Conservation (phyloP, 2,888 invertebrate species). For the Scotopteryx bipunctaria region DNA sequence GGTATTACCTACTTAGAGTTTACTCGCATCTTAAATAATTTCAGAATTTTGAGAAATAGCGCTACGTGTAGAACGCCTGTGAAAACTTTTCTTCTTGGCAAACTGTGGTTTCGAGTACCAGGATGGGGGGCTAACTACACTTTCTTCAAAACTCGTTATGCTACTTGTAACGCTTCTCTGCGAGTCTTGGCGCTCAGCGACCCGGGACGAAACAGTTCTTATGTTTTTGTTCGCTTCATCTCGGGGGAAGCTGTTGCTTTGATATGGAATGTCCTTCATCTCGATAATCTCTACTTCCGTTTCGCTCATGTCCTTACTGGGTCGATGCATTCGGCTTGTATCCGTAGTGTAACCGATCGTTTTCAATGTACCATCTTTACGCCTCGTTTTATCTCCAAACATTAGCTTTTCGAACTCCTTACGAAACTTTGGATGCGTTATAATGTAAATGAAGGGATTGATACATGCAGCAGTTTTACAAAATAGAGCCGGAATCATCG, state of each 20-base stretch:
- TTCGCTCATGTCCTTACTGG: conserved; percentile 72
- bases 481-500: conserved; percentile 91
- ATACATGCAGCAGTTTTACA: conserved; percentile 92
- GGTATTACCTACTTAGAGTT: too few species aligned
- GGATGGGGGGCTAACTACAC: conserved; percentile 71
- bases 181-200: conserved; percentile 62
- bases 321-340: conserved; percentile 56
- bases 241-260: conserved; percentile 42
- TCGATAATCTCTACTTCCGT: conserved; percentile 81
- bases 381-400: conserved; percentile 64
- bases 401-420: conserved; percentile 82
- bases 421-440: conserved; percentile 90
- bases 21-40: conserved; percentile 33
- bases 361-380: conserved; percentile 66
- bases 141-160: conserved; percentile 69
- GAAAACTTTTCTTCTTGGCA: conserved; percentile 74
- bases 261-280: conserved; percentile 77
- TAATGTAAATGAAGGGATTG: conserved; percentile 91
- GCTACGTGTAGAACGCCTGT: conserved; percentile 66
- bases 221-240: conserved; percentile 42
- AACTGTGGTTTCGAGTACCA: conserved; percentile 82
- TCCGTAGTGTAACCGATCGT: conserved; percentile 65
- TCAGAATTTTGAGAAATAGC: conserved; percentile 51
- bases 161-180: conserved; percentile 56
- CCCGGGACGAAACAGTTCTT: conserved; percentile 62